Conservation (phyloP, 2,797 vertebrate species). For the Trachurus trachurus region DNA sequence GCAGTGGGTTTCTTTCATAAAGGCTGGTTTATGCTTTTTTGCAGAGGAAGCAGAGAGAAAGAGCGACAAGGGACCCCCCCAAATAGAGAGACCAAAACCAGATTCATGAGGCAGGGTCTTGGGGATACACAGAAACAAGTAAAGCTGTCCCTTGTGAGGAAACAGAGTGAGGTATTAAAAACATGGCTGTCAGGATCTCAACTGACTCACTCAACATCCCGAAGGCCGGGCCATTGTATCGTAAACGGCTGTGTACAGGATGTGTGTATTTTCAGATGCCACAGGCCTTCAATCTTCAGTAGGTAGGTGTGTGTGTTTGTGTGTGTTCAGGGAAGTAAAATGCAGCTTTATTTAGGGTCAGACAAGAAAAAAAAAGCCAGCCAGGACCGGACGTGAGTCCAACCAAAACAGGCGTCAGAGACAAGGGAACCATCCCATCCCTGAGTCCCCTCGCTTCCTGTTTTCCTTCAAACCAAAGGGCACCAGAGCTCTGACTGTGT, state of each 20-base stretch:
- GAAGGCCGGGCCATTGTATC: constrained; percentile 29
- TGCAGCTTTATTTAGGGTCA: constrained; percentile 23
- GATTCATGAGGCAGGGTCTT: constrained; percentile 30
- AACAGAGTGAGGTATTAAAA: constrained; percentile 36
- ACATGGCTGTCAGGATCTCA: constrained; percentile 41
- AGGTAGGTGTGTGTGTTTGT: too few species aligned
- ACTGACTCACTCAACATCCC: constrained; percentile 33
- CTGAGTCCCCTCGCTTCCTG: constrained; percentile 63
- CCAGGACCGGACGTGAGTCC: constrained; percentile 36
- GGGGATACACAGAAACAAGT: constrained; percentile 56
- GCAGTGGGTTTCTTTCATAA: constrained; percentile 53
- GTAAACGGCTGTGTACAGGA: constrained; percentile 4
- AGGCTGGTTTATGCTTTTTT: constrained; percentile 49
- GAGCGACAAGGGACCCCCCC: constrained; percentile 29
- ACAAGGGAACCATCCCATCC: constrained; percentile 57
- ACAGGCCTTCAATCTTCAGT: constrained; percentile 40
- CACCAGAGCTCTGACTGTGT: constrained; percentile 46
- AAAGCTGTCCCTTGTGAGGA: constrained; percentile 53
- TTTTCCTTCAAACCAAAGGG: constrained; percentile 58
- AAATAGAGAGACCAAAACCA: constrained; percentile 26
- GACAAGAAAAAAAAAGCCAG: not conserved
- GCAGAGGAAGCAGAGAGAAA: constrained; percentile 63
- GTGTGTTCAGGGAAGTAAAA: constrained; percentile 28
- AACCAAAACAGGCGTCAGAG: constrained; percentile 63
- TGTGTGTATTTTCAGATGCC: constrained; percentile 40